phyloP scores from a whole-genome alignment of 2,113 vertebrate species.

The Pyrgilauda ruficollis region DNA sequence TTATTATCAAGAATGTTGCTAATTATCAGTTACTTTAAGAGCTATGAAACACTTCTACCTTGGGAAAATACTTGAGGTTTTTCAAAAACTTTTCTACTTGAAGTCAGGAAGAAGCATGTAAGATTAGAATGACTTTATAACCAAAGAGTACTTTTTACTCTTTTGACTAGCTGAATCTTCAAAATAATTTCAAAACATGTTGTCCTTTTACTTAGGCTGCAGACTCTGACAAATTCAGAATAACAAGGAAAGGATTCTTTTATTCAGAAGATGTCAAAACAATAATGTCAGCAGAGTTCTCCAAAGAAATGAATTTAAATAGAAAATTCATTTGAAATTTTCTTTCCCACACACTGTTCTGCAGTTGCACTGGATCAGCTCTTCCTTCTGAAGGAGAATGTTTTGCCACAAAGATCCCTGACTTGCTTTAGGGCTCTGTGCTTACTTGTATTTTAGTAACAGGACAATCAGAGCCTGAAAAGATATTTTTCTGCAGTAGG shows the following conservation, averaged over 20 bases:
- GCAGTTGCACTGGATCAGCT: background rate
- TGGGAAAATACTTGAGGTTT: background rate
- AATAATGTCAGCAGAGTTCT: background rate
- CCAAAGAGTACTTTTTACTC: background rate
- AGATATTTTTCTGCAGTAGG: background rate
- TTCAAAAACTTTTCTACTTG: background rate
- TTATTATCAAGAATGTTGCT: background rate
- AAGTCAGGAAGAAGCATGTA: background rate
- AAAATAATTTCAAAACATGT: background rate
- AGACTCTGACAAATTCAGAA: background rate
- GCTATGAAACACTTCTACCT: background rate
- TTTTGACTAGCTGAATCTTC: background rate
- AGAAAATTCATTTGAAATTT: background rate
- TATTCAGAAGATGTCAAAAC: slow-evolving; percentile 32
- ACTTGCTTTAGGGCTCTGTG: background rate
- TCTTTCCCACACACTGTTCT: background rate
- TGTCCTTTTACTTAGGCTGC: background rate
- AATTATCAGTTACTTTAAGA: background rate
- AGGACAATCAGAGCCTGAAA: background rate
- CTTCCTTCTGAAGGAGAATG: background rate
- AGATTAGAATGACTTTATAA: background rate
- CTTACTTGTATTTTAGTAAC: background rate
- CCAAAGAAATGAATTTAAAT: background rate
- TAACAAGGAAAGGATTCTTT: background rate
- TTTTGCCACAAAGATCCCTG: background rate